Evolutionary conservation across 1,140 invertebrate genomes (phyloP), one percentile per base, ranked within the genome.

Genomic region (Cydia splendana): DNA sequence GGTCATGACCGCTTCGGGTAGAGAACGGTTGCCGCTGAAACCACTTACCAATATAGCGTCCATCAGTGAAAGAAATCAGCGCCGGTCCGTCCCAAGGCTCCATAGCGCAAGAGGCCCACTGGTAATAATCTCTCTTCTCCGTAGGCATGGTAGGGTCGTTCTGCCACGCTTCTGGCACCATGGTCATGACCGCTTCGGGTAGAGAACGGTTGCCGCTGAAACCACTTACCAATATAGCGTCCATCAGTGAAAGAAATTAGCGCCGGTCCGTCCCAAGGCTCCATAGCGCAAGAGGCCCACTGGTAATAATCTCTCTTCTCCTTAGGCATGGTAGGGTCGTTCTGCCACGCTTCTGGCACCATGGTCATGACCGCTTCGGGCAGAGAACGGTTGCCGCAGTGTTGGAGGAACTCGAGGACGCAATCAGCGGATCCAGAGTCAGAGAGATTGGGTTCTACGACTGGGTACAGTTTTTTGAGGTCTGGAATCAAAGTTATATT

Each of bases 131-230:
- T 67, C 97, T 95, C 93, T 99, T 99, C 82, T 98, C 97, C 69
- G 95, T 94, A 5, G 96, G 94, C 99, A 99, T 99, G 9, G 97
- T 97, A 71, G 95, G 92, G 87, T 99, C 97, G 88, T 99, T 99
- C 91, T 99, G 98, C 99, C 99, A 99, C 5, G 99, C 99, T 94
- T 99, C 99, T 2, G 99, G 99, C 38, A 99, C 98, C 98, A 99
- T 99, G 0, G 98, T 99, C 97, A 99, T 99, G 24, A 99, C 97
- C 78, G 98, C 98, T 94, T 99, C 98, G 1, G 98, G 98, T 79
- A 99, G 92, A 1, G 96, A 95, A 62, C 98, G 94, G 76, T 96
- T 96, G 96, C 42, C 99, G 15, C 4, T 18, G 57, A 18, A 24
- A 62, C 57, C n/a, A n/a, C 86, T 86, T 76, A 93, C 98, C 98